Conservation (phyloP, 2,797 vertebrate genomes). For the Rhinoraja longicauda region DNA sequence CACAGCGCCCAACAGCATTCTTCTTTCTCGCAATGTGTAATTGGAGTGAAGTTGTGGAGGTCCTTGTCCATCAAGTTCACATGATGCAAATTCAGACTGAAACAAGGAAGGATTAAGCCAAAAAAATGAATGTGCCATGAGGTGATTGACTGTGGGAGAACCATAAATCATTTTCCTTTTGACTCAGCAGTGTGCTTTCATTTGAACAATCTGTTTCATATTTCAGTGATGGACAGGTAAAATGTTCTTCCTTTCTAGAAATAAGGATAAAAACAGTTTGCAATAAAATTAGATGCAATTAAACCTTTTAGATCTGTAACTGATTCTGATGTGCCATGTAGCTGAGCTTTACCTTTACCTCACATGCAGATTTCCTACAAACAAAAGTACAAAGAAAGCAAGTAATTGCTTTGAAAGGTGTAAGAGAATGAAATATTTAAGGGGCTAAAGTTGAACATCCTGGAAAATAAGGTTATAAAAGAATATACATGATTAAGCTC, state of each 20-base stretch:
- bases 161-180: background rate
- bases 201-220: background rate
- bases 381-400: background rate
- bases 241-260: background rate
- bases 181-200: background rate
- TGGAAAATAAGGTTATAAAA: too few relatives aligned
- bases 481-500: too few relatives aligned
- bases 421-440: too few relatives aligned
- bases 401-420: too few relatives aligned
- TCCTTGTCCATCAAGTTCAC: background rate
- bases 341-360: background rate
- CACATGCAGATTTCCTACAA: background rate
- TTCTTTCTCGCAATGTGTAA: background rate
- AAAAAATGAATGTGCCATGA: background rate
- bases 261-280: background rate
- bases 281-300: background rate
- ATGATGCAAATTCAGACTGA: conserved; percentile 20
- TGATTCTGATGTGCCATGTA: background rate
- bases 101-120: too few relatives aligned
- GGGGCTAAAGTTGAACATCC: too few relatives aligned
- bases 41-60: conserved; percentile 22
- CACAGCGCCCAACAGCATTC: background rate
- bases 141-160: background rate
- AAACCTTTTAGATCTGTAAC: background rate
- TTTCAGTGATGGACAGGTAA: background rate